Conservation (phyloP, 1,140 invertebrate genomes). For the Acromyrmex heyeri region DNA sequence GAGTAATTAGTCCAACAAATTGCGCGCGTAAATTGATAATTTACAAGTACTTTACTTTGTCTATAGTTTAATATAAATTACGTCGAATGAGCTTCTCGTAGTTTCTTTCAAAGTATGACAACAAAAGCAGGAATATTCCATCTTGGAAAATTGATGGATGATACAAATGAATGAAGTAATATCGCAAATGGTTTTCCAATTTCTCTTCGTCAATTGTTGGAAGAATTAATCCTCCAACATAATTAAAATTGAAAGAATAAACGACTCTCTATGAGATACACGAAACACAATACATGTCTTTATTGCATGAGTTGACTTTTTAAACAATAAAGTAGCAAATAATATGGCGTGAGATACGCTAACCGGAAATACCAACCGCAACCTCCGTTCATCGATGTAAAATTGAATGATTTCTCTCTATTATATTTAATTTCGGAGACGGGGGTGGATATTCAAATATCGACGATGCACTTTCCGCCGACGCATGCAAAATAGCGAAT, state of each 20-base stretch:
- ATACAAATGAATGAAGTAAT: not conserved
- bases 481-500: slow-evolving; percentile 67
- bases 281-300: not conserved
- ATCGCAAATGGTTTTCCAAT: slow-evolving; percentile 13
- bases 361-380: not conserved
- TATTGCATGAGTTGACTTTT: slow-evolving; percentile 5
- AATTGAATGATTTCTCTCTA: slow-evolving; percentile 28
- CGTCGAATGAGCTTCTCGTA: not conserved
- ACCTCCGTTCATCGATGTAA: not conserved
- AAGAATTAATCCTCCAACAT: slow-evolving; percentile 10
- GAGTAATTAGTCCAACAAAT: not conserved
- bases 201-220: slow-evolving; percentile 3
- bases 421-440: slow-evolving; percentile 70
- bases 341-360: not conserved
- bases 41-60: not conserved
- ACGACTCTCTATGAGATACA: not conserved
- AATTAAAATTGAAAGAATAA: not conserved
- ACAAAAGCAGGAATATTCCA: slow-evolving; percentile 4
- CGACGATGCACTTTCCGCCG: slow-evolving; percentile 54
- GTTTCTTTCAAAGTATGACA: slow-evolving; percentile 6
- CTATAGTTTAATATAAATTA: not conserved
- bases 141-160: slow-evolving; percentile 19
- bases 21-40: not conserved
- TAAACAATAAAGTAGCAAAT: not conserved
- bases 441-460: slow-evolving; percentile 76